Evolutionary conservation across 2,797 vertebrate species (phyloP), one percentile per base, ranked within the genome.

Genomic region (Tangara arthus): DNA sequence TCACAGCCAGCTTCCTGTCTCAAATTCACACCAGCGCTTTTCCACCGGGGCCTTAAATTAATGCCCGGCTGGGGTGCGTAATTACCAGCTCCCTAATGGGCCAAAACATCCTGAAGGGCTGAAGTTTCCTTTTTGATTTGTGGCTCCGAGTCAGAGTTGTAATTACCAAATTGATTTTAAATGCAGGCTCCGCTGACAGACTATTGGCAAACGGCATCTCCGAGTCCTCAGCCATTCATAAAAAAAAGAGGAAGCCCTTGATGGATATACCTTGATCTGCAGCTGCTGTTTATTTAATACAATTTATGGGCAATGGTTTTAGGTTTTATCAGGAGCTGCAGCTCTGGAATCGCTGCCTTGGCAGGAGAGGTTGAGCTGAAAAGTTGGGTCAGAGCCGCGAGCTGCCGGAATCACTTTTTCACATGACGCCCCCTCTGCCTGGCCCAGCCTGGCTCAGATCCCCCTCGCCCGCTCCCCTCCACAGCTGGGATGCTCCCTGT

Each of bases 111-210:
- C 93, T 91, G 82, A 95, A 95, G 92, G 91, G 82, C 84, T 95
- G 92, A 95, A 95, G 94, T 96, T 95, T 92, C 92, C 35, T 66
- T 93, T 92, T 91, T 96, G 95, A 95, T 96, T 96, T 92, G 95
- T 95, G 93, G 87, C 92, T 96, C 79, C 9, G 9, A 95, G 94
- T 96, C 50, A 55, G 92, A 92, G 93, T 77, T 63, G 90, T 95
- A 97, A 97, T 96, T 96, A 93, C 95, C 95, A 94, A 94, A 95
- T 89, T 95, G 96, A 96, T 96, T 97, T 95, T 95, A 94, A 94
- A 91, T 64, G 95, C 95, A 95, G 95, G 90, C 94, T 94, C 79
- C 6, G 66, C 18, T 96, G 96, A 96, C 96, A 96, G 97, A 66
- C 82, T 79, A 89, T 93, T 96, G 97, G 97, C 97, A 96, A 95